Base-by-base conservation (phyloP, 2,888 invertebrate genomes). In the Chrysolina americana region DNA sequence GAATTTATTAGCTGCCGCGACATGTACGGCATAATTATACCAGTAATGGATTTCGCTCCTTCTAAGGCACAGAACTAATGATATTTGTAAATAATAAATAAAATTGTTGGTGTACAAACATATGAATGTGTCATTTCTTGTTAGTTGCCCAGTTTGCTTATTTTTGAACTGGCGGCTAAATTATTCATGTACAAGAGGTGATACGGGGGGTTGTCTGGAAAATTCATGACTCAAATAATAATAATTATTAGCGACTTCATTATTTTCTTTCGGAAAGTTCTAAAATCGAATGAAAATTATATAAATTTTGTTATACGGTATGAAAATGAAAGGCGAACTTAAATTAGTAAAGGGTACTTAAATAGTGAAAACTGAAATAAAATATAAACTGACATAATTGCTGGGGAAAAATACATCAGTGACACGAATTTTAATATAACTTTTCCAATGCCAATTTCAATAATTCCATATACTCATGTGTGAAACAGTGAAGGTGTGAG, bases 41-140 rank as follows among this genome's bases (percentile, higher is more conserved):
- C 41, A 17, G 19, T 68, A 53, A 68, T 53, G 53, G 53, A 68
- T 68, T 50, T 56, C 68, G 53, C 68, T 68, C 68, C 68, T 21
- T 68, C 15, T 68, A 68, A 11, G 53, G 68, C 41, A 50, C 41
- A 17, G 41, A 21, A 53, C 8, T 41, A 53, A 68, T 53, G 36
- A 68, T 41, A 68, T 53, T 68, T 53, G 50, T 50, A 28, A 66
- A 66, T 50, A 13, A 68, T 68, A 66, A 66, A 66, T 66, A 36
- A 36, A 36, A 66, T 66, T 9, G 66, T 36, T 47, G 50, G 50
- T 50, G 48, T 23, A 28, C 28, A 50, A 66, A 66, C 48, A 66
- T 50, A 50, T 10, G 41, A 28, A 17, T 66, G 48, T 66, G 66
- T 66, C 48, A 66, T 41, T 41, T 65, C 53, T 53, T 28, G 36